Evolutionary conservation across 2,797 vertebrate species (phyloP).

Genomic region (Cephalopachus bancanus): DNA sequence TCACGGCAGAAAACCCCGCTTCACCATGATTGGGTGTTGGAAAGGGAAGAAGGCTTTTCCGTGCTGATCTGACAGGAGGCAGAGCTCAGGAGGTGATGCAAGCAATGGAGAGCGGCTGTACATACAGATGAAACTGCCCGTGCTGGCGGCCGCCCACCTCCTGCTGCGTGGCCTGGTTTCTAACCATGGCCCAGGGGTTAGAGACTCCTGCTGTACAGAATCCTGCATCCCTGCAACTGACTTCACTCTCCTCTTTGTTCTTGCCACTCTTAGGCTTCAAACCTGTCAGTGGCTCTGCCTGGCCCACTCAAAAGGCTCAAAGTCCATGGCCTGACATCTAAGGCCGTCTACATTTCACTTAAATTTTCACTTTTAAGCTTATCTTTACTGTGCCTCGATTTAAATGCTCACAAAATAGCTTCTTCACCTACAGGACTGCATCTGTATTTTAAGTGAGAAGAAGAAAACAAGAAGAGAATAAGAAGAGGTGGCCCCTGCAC

Average conservation of each 20-base stretch:
- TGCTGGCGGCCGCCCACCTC: too few relatives aligned
- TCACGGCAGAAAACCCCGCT: too few relatives aligned
- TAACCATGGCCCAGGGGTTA: too few relatives aligned
- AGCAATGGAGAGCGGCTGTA: too few relatives aligned
- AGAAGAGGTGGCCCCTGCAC: background rate
- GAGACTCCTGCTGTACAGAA: background rate
- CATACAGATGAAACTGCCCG: too few relatives aligned
- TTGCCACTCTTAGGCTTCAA: background rate
- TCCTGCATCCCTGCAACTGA: background rate
- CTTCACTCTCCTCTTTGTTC: background rate
- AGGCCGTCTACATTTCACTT: background rate
- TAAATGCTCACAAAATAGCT: background rate
- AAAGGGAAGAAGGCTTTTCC: too few relatives aligned
- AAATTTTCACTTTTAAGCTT: background rate
- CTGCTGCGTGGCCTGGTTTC: too few relatives aligned
- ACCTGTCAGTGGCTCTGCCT: background rate
- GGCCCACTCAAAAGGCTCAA: background rate
- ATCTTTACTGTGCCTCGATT: background rate
- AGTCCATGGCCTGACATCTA: background rate
- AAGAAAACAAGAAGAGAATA: background rate
- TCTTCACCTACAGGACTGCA: background rate
- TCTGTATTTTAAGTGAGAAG: conserved; percentile 19
- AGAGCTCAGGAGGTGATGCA: too few relatives aligned
- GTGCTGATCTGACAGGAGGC: too few relatives aligned
- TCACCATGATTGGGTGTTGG: too few relatives aligned